Conservation (phyloP, 2,888 invertebrate genomes). For the Rotaria macrura region DNA sequence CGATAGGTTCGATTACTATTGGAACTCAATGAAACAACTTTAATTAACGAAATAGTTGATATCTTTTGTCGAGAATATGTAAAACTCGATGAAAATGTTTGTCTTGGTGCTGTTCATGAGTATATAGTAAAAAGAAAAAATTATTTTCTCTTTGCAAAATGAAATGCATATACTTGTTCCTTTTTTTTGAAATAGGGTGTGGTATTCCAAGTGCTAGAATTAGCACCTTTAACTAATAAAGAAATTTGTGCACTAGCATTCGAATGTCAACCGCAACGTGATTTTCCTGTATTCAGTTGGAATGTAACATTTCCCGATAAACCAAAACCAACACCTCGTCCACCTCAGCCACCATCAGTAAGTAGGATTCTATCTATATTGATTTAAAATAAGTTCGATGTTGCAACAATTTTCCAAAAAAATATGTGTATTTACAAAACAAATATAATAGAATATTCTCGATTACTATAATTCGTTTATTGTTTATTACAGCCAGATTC, state of each 20-base stretch:
- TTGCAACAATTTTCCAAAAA: too few species aligned
- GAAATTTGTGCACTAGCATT: neutral
- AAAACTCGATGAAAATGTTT: constrained; percentile 17
- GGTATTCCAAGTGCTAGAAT: neutral
- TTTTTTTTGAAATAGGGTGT: neutral
- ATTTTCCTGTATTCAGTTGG: constrained; percentile 37
- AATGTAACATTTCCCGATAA: constrained; percentile 37
- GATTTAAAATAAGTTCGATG: neutral
- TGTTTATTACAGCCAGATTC: constrained; percentile 19
- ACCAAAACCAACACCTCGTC: neutral
- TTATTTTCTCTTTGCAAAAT: too few species aligned
- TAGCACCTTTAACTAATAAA: neutral
- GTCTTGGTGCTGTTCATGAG: constrained; percentile 1
- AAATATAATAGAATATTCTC: too few species aligned
- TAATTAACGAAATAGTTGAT: neutral
- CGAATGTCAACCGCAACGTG: neutral
- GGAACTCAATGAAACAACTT: neutral
- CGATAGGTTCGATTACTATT: neutral
- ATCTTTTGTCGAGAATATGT: neutral
- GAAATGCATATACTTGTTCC: too few species aligned
- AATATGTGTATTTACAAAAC: too few species aligned
- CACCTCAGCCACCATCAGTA: neutral
- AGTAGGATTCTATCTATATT: neutral
- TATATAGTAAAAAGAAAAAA: neutral
- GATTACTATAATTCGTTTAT: too few species aligned